Percentiles rank a stretch among this genome's conserved stretches.
Conservation (phyloP, 2,797 vertebrate species). For the Ambastaia sidthimunki region DNA sequence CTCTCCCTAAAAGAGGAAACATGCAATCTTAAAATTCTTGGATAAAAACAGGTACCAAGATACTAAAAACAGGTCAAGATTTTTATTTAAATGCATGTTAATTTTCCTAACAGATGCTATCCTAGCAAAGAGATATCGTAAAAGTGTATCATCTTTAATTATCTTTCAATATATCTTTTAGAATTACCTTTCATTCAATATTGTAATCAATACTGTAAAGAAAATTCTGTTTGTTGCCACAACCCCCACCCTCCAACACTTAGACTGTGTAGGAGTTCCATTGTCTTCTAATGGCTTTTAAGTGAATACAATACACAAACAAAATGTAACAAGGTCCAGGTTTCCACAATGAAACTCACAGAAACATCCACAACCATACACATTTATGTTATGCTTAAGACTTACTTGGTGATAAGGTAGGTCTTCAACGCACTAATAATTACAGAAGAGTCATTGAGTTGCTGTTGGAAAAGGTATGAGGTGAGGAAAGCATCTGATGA, state of each 20-base stretch:
- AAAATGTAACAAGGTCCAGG: not conserved
- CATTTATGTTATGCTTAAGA: not conserved
- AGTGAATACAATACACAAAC: not conserved
- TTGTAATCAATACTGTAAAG: not conserved
- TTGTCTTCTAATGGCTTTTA: too few species aligned
- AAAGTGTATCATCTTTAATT: not conserved
- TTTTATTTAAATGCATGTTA: not conserved
- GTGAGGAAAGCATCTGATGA: not conserved
- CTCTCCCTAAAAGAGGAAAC: constrained; percentile 72
- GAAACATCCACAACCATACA: too few species aligned
- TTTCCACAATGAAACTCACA: not conserved
- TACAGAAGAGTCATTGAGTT: constrained; percentile 95
- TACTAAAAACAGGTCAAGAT: not conserved
- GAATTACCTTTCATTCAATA: not conserved
- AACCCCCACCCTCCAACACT: not conserved
- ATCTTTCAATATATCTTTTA: too few species aligned
- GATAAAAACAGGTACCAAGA: not conserved
- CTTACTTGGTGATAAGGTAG: constrained; percentile 86
- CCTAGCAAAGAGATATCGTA: not conserved
- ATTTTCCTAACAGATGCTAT: not conserved
- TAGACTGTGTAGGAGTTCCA: too few species aligned
- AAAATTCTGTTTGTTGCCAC: not conserved
- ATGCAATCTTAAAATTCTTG: not conserved
- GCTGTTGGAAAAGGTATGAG: constrained; percentile 72
- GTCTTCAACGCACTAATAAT: constrained; percentile 94